Percentiles rank a stretch among this genome's conserved stretches.
Conservation (phyloP, 1,140 invertebrate genomes). For the Ips nitidus region DNA sequence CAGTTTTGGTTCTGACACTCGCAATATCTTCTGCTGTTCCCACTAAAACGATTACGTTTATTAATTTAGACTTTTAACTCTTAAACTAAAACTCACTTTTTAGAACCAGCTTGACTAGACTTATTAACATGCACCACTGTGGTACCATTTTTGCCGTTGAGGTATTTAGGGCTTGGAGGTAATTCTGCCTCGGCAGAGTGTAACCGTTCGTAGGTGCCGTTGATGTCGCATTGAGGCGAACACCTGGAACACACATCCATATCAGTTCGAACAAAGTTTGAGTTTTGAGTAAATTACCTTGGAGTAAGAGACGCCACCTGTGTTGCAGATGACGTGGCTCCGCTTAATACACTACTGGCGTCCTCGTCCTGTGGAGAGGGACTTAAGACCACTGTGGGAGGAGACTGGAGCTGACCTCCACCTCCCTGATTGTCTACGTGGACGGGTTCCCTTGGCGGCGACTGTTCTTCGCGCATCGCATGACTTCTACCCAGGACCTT, state of each 20-base stretch:
- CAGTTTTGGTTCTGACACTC: slow-evolving; percentile 45
- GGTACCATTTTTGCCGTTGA: slow-evolving; percentile 32
- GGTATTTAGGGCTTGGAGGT: slow-evolving; percentile 39
- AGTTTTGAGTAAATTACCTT: slow-evolving; percentile 9
- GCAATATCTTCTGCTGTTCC: slow-evolving; percentile 33
- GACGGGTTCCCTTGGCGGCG: slow-evolving; percentile 73
- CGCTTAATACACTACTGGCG: neutral
- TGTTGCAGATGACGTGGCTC: slow-evolving; percentile 38
- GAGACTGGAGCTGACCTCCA: slow-evolving; percentile 41
- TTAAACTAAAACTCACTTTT: neutral
- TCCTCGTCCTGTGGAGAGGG: slow-evolving; percentile 39
- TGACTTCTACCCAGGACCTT: slow-evolving; percentile 85
- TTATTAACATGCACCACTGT: neutral
- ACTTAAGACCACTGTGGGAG: slow-evolving; percentile 49
- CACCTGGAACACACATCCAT: slow-evolving; percentile 9
- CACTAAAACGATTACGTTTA: too few relatives aligned
- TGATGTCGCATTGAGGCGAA: slow-evolving; percentile 30
- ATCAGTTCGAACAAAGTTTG: neutral
- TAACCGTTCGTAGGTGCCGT: slow-evolving; percentile 17
- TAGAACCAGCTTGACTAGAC: slow-evolving; percentile 26
- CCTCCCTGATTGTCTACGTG: slow-evolving; percentile 53
- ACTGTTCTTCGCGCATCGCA: slow-evolving; percentile 84
- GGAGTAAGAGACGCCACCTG: slow-evolving; percentile 40
- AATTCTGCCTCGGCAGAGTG: slow-evolving; percentile 19
- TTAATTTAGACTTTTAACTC: too few relatives aligned